Percentiles rank a stretch among this genome's conserved stretches.
Evolutionary conservation across 2,888 invertebrate genomes (phyloP).

Genomic region (Sceliomorpha sp.): DNA sequence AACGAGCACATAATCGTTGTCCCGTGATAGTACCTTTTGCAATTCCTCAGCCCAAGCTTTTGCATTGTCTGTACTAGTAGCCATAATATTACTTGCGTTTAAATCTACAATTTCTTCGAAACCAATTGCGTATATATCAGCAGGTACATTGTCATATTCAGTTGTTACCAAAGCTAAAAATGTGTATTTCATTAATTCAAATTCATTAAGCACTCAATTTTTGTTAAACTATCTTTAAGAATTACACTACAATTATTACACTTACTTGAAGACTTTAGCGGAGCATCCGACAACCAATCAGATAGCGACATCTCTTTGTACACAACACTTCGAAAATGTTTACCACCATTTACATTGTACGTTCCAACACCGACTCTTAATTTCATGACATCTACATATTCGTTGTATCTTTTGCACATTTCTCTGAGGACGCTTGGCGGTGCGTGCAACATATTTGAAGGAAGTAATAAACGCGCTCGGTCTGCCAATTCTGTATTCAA

Average conservation of each 20-base stretch:
- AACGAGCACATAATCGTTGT: constrained; percentile 92
- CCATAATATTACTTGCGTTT: constrained; percentile 98
- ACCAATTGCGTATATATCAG: constrained; percentile 98
- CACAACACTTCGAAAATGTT: constrained; percentile 97
- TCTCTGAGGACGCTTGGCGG: constrained; percentile 91
- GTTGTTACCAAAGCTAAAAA: constrained; percentile 78
- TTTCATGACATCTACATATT: constrained; percentile 87
- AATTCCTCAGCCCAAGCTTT: constrained; percentile 97
- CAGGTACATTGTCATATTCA: constrained; percentile 83
- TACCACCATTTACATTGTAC: constrained; percentile 99
- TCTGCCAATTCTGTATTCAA: constrained; percentile 95
- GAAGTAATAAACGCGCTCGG: constrained; percentile 92
- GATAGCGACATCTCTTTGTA: constrained; percentile 93
- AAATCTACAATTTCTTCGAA: constrained; percentile 99
- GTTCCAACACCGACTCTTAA: constrained; percentile 95
- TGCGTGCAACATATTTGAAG: constrained; percentile 92
- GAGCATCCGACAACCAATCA: constrained; percentile 95
- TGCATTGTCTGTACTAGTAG: constrained; percentile 95
- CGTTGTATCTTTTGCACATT: constrained; percentile 91
- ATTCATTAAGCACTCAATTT: not conserved
- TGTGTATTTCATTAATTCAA: not conserved
- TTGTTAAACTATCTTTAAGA: not conserved
- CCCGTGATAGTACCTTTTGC: constrained; percentile 93
- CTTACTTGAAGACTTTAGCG: constrained; percentile 70
- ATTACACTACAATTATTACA: constrained; percentile 2